phyloP scores from a whole-genome alignment of 2,888 invertebrate genomes.

The Augochlorella aurata region DNA sequence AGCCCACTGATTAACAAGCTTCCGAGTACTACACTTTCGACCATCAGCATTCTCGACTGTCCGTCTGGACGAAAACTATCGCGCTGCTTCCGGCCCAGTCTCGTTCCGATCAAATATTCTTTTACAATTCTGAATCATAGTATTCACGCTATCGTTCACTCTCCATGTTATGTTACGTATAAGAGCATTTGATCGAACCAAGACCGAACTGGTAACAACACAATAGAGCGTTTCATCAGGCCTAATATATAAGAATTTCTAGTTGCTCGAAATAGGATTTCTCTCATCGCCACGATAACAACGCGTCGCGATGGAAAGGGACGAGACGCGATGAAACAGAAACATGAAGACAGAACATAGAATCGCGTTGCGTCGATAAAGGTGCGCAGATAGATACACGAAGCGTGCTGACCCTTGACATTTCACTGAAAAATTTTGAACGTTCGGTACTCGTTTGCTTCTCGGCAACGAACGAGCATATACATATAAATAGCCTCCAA shows the following conservation, averaged over 20 bases:
- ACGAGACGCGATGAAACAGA: too few relatives aligned
- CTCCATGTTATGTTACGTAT: too few relatives aligned
- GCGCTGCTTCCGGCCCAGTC: too few relatives aligned
- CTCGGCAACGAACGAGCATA: constrained; percentile 15
- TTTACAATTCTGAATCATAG: too few relatives aligned
- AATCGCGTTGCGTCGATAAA: constrained; percentile 36
- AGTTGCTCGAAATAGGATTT: neutral
- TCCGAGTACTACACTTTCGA: neutral
- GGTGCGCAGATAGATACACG: constrained; percentile 20
- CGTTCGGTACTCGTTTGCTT: constrained; percentile 45
- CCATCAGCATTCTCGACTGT: neutral
- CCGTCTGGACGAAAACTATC: neutral
- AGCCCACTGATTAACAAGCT: neutral
- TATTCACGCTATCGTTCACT: too few relatives aligned
- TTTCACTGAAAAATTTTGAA: constrained; percentile 45
- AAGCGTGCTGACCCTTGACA: constrained; percentile 46
- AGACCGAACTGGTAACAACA: too few relatives aligned
- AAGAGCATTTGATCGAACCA: too few relatives aligned
- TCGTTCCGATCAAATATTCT: too few relatives aligned
- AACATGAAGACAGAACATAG: neutral
- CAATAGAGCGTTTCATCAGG: too few relatives aligned
- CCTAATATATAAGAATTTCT: neutral
- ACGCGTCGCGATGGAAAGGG: neutral
- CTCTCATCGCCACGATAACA: neutral
- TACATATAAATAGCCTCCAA: neutral